Conservation (phyloP, 2,888 invertebrate species). For the Melieria omissa region DNA sequence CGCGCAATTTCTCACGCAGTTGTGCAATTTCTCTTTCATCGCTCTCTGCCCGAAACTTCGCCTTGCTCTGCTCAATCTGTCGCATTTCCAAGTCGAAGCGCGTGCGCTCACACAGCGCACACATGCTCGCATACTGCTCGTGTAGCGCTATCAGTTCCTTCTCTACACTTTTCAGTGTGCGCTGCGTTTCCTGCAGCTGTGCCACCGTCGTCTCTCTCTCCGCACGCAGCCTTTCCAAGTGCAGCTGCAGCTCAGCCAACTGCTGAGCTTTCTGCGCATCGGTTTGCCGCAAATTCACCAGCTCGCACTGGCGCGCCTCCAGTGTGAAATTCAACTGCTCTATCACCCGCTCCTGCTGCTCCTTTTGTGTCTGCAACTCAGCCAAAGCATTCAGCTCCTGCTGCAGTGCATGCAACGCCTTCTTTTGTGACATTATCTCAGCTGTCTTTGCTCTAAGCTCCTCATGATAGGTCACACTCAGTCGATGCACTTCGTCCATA, state of each 20-base stretch:
- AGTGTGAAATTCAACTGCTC: conserved; percentile 51
- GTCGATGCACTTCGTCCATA: conserved; percentile 54
- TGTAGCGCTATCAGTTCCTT: conserved; percentile 49
- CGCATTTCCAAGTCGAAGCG: conserved; percentile 50
- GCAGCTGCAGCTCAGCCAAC: conserved; percentile 45
- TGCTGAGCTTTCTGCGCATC: conserved; percentile 49
- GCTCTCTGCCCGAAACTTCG: conserved; percentile 46
- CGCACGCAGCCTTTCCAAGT: conserved; percentile 35
- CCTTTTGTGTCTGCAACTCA: conserved; percentile 50
- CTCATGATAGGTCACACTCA: conserved; percentile 55
- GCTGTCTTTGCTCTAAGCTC: conserved; percentile 55
- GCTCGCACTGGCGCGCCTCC: conserved; percentile 51
- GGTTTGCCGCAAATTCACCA: conserved; percentile 45
- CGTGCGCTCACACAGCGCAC: conserved; percentile 53
- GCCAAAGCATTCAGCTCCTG: conserved; percentile 51
- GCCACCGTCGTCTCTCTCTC: conserved; percentile 42
- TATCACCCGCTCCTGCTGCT: conserved; percentile 53
- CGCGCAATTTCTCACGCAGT: conserved; percentile 47
- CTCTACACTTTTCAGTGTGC: conserved; percentile 42
- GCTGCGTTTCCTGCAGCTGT: conserved; percentile 41
- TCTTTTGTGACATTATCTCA: conserved; percentile 54
- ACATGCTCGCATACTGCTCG: conserved; percentile 51
- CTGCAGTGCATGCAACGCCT: conserved; percentile 50
- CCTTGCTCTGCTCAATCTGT: conserved; percentile 47
- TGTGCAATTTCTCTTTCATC: conserved; percentile 46